These are phyloP conservation scores for Lamellibrachia luymesi DNA, from an alignment of 1,140 invertebrate species.

Conservation along the genomic window DNA sequence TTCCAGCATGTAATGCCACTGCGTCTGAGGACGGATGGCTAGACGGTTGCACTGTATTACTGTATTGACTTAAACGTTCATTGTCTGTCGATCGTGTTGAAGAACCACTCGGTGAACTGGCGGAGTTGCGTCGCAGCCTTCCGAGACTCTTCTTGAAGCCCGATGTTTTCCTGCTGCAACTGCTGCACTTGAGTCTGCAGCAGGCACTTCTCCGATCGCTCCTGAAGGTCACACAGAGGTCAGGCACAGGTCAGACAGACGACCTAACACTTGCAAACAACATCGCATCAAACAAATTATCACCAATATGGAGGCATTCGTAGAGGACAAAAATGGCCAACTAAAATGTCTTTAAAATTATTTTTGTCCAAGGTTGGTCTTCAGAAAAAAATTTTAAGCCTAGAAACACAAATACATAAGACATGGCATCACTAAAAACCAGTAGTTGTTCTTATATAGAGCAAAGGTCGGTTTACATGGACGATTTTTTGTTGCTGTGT, in stretches of 20 bases:
- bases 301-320: neutral
- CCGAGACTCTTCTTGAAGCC: constrained; percentile 83
- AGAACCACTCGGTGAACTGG: constrained; percentile 91
- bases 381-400: no score
- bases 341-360: neutral
- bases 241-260: neutral
- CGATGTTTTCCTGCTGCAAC: constrained; percentile 78
- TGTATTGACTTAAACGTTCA: constrained; percentile 30
- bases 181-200: constrained; percentile 64
- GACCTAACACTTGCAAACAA: neutral
- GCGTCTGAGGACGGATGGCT: neutral
- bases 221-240: constrained; percentile 26
- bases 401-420: neutral
- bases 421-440: no score
- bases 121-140: constrained; percentile 83
- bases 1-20: neutral
- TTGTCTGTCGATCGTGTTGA: constrained; percentile 75
- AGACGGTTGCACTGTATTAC: neutral
- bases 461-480: no score
- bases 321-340: neutral
- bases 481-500: no score
- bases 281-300: neutral
- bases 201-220: constrained; percentile 42
- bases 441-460: no score
- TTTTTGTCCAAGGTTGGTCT: neutral